A percentile compares a stretch with the other conserved stretches of the same genome.
Conservation (phyloP, 30 jellyfish, hydroid and myxozoan genomes). For the Aurelia aurita complex sp. Pacific region DNA sequence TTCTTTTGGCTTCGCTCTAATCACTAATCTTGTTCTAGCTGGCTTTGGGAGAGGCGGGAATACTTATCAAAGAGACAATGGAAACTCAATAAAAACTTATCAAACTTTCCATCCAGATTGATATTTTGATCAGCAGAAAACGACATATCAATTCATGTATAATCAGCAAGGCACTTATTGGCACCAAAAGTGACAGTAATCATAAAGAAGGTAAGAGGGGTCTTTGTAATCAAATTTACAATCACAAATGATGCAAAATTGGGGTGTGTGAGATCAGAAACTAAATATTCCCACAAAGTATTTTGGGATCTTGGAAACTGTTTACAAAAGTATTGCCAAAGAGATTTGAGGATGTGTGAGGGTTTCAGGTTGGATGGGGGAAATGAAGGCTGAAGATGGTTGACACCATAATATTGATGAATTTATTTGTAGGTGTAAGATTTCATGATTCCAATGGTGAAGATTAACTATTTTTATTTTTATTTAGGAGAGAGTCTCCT, state of each 20-base stretch:
- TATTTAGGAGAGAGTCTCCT: no score
- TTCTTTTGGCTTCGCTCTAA: no score
- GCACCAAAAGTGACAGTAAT: conserved; percentile 1
- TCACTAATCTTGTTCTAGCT: no score
- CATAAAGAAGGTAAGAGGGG: background rate
- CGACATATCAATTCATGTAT: background rate
- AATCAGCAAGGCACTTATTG: conserved; percentile 6
- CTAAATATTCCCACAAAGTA: background rate
- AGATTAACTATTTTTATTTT: no score
- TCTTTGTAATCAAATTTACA: background rate
- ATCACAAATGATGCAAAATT: conserved; percentile 1
- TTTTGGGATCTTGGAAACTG: background rate
- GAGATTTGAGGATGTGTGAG: background rate
- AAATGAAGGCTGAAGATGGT: background rate
- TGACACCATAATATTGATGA: background rate
- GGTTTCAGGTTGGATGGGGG: background rate
- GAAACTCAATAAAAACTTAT: background rate
- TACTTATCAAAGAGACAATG: background rate
- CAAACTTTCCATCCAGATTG: background rate
- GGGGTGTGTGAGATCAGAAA: background rate
- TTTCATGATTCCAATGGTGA: no score
- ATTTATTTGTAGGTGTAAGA: background rate
- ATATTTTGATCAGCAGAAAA: background rate
- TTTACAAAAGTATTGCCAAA: background rate
- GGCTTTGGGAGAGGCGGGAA: no score